phyloP scores from a whole-genome alignment of 2,888 invertebrate genomes.

The Cloeon dipterum region DNA sequence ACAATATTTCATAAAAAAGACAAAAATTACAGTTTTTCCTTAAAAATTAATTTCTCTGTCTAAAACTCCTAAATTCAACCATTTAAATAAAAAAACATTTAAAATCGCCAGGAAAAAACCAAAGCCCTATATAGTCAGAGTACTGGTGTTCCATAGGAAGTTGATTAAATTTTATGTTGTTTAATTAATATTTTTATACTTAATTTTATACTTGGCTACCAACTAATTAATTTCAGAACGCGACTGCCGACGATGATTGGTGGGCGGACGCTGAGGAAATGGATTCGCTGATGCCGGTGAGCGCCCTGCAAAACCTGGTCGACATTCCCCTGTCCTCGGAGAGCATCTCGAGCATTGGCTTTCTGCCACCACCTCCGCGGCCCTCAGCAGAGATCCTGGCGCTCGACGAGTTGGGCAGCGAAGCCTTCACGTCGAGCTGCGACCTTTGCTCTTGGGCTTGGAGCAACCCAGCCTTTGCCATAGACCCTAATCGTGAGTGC shows the following conservation, averaged over 20 bases:
- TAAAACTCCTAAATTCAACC: too few species aligned
- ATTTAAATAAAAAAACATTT: too few species aligned
- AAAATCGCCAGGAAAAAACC: too few species aligned
- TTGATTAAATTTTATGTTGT: too few species aligned
- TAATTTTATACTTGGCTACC: too few species aligned
- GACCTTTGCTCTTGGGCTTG: slow-evolving; percentile 52
- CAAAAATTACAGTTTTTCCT: too few species aligned
- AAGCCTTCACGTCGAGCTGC: slow-evolving; percentile 27
- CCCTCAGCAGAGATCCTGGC: not conserved
- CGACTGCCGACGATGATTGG: not conserved
- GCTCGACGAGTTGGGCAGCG: not conserved
- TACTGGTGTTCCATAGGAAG: too few species aligned
- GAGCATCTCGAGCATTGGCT: not conserved
- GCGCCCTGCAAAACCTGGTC: not conserved
- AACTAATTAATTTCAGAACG: not conserved
- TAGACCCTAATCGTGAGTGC: not conserved
- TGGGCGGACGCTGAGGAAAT: not conserved
- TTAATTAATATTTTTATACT: too few species aligned
- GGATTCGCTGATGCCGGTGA: not conserved
- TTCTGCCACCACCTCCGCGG: not conserved
- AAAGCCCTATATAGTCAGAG: too few species aligned
- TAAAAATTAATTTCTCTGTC: too few species aligned
- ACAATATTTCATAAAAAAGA: too few species aligned
- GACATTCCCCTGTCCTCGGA: not conserved
- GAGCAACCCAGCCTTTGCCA: slow-evolving; percentile 25